Base-by-base conservation (phyloP, 2,797 vertebrate species). In the Ceyx erithaca region DNA sequence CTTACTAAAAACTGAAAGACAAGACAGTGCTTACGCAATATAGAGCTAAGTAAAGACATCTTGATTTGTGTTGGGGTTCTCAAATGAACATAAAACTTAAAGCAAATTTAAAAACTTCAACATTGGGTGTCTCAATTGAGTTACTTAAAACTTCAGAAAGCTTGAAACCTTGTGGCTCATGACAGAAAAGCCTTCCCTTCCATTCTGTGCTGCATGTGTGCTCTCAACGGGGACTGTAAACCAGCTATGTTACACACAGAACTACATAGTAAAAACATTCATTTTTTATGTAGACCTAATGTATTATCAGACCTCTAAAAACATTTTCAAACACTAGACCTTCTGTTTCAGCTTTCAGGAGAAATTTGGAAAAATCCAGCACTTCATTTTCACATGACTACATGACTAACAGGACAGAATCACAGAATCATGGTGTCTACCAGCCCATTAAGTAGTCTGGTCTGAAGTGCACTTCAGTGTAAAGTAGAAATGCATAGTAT, bases 401-500 rank as follows among this genome's bases (percentile, higher is more conserved):
- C 2, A 1, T 1, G 1, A 59, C 48, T 84, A 69, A 69, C 33
- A 25, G 31, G 43, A 52, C 1, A 4, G 49, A 35, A 64, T 40
- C 37, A 40, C 14, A 4, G 49, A 33, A 64, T 40, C 37, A 15
- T 40, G 58, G 17, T 48, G 41, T 72, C 46, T n/a, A 41, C 19
- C 59, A 92, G 45, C 28, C 63, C 63, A 14, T 64, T 49, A 85
- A 92, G 77, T 40, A 64, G 37, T 17, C 71, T 85, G 37, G 41
- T 57, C 45, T 87, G 72, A 95, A 95, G n/a, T 82, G 49, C 45
- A 89, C 71, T 95, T 90, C 54, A 80, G 41, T 11, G 25, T 8
- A 51, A 90, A 80, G 68, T 17, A 94, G 61, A 85, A 92, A 90
- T 43, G 62, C 26, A 43, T 10, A 70, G 37, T 79, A 86, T 70